phyloP scores from a whole-genome alignment of 2,113 vertebrate genomes.

The Stegostoma tigrinum region DNA sequence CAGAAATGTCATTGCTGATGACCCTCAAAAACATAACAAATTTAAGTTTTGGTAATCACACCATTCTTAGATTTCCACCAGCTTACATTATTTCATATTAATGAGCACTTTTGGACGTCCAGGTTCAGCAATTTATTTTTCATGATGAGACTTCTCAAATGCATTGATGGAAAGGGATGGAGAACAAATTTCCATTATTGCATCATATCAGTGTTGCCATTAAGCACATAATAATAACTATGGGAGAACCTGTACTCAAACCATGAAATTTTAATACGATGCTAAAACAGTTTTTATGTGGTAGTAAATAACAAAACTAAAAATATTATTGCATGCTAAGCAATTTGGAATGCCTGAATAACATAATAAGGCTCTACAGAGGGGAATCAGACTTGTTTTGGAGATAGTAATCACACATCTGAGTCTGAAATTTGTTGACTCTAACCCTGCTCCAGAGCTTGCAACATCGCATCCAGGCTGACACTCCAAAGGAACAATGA shows the following conservation, averaged over 20 bases:
- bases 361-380: neutral
- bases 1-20: neutral
- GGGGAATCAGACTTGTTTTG: neutral
- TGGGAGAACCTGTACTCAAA: neutral
- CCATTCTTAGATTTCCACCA: neutral
- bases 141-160: neutral
- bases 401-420: neutral
- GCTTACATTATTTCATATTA: neutral
- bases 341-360: neutral
- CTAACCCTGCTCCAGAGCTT: neutral
- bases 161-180: neutral
- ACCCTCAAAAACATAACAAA: neutral
- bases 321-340: neutral
- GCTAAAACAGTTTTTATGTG: neutral
- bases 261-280: neutral
- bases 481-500: neutral
- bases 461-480: neutral
- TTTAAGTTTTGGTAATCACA: neutral
- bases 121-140: neutral
- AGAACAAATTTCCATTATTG: neutral
- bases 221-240: neutral
- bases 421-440: neutral
- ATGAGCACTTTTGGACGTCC: neutral
- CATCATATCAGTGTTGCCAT: neutral
- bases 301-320: neutral